Evolutionary conservation across 2,797 vertebrate species (phyloP).

Genomic region (Octomys mimax): DNA sequence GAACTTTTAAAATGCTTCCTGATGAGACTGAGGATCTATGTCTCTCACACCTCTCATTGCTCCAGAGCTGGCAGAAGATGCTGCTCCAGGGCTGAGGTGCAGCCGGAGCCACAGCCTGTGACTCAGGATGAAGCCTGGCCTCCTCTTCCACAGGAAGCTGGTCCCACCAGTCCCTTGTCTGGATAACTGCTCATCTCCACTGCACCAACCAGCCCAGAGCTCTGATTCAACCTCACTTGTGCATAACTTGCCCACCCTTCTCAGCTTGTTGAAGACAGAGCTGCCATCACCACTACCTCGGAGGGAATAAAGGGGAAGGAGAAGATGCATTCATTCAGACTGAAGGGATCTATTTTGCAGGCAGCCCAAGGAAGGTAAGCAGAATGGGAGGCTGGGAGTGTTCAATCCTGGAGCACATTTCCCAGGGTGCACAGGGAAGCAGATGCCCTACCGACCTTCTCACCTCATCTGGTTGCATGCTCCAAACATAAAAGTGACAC

Average conservation of each 20-base stretch:
- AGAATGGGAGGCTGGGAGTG: not conserved
- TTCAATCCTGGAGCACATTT: not conserved
- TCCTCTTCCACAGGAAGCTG: not conserved
- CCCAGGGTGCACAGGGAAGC: too few relatives aligned
- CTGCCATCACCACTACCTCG: not conserved
- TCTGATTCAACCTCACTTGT: slow-evolving; percentile 29
- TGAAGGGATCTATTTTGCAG: slow-evolving; percentile 64
- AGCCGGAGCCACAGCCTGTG: accelerated
- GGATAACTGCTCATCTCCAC: accelerated
- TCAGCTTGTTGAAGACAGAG: slow-evolving; percentile 57
- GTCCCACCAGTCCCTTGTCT: not conserved
- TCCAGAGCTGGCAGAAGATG: not conserved
- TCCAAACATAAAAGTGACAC: accelerated
- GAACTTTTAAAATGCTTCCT: not conserved
- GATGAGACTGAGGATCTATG: not conserved
- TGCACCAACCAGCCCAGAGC: not conserved
- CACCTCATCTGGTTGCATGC: not conserved
- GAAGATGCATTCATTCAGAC: slow-evolving; percentile 61
- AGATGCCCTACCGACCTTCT: not conserved
- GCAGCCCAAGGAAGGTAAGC: not conserved
- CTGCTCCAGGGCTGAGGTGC: not conserved
- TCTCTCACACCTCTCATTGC: too few relatives aligned
- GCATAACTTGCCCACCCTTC: slow-evolving; percentile 54
- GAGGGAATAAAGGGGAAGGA: slow-evolving; percentile 52
- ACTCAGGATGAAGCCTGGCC: too few relatives aligned